Conservation (phyloP, 2,888 invertebrate species). For the Baronia brevicornis region DNA sequence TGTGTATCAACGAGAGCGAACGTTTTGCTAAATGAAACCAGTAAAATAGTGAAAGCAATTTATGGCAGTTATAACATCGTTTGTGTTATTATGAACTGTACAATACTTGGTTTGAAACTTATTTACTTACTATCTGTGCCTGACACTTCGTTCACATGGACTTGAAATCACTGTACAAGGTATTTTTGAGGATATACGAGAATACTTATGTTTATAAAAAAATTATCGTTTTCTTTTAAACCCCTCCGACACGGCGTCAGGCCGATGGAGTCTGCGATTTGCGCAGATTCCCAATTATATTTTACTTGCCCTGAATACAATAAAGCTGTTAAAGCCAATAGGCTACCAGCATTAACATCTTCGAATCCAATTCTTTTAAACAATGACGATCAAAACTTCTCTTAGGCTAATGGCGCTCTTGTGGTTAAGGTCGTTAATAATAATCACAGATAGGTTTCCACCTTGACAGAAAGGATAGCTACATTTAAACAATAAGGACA, state of each 20-base stretch:
- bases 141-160: neutral
- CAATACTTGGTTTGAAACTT: constrained; percentile 5
- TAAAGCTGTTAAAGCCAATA: constrained; percentile 4
- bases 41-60: constrained; percentile 12
- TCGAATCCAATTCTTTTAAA: neutral
- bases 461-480: constrained; percentile 5
- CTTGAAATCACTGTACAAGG: neutral
- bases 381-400: neutral
- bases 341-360: neutral
- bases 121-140: constrained; percentile 7
- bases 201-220: no score
- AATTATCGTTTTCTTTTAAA: no score
- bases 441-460: constrained; percentile 2
- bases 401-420: neutral
- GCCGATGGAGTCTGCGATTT: no score
- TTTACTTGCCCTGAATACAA: constrained; percentile 1
- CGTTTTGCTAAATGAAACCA: constrained; percentile 5
- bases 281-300: no score
- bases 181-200: constrained; percentile 3
- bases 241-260: no score
- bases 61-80: constrained; percentile 26
- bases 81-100: constrained; percentile 14
- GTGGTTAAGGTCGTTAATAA: neutral
- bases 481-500: no score
- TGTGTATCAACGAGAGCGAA: no score